phyloP scores from a whole-genome alignment of 2,797 vertebrate genomes.

The Rhodeus uyekii region DNA sequence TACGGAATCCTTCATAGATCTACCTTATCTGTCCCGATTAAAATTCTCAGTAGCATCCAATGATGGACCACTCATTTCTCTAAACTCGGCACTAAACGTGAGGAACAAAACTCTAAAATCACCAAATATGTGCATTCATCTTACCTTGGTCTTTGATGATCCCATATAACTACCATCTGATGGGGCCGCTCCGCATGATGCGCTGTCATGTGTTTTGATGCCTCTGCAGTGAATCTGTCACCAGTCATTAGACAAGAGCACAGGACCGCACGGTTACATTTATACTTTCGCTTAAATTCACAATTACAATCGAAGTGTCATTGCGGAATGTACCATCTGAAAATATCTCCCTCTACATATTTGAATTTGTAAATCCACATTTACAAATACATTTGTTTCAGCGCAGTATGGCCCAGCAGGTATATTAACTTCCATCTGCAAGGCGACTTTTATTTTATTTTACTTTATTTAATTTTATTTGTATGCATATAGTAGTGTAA shows the following conservation, averaged over 20 bases:
- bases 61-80: neutral
- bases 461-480: constrained; percentile 4
- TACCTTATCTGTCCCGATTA: neutral
- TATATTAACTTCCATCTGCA: neutral
- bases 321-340: neutral
- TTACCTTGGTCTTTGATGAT: constrained; percentile 21
- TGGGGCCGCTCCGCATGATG: constrained; percentile 10
- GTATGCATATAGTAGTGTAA: neutral
- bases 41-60: neutral
- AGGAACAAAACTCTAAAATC: neutral
- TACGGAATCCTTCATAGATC: neutral
- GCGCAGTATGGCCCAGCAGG: neutral
- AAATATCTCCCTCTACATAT: neutral
- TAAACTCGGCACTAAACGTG: neutral
- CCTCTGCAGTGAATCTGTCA: constrained; percentile 18
- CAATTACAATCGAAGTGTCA: neutral
- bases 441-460: constrained; percentile 22
- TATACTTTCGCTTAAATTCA: neutral
- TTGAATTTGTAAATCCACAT: neutral
- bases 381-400: neutral
- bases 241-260: neutral
- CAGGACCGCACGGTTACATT: neutral
- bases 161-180: neutral
- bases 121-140: neutral
- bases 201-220: constrained; percentile 39